Evolutionary conservation across 2,797 vertebrate species (phyloP), one percentile per base, ranked within the genome.

Genomic region (Spinus pinus): DNA sequence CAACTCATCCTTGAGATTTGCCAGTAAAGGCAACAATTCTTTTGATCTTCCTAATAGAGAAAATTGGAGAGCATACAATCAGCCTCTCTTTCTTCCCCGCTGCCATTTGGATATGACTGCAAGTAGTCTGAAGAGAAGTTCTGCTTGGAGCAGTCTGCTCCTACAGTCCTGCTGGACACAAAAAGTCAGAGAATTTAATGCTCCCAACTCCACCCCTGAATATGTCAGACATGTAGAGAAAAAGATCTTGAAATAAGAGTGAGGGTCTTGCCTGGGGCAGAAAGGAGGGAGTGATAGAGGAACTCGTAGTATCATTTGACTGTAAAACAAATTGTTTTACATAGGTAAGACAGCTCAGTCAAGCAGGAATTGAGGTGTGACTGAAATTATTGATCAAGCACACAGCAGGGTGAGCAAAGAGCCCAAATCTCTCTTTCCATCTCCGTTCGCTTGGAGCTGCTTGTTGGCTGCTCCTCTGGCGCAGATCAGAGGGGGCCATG

Each of bases 41-140:
- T 97, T 97, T 97, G 96, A 97, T 97, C 96, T 94, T 96, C 77
- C 83, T 96, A 93, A 96, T 10, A 86, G 88, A 96, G 94, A 97
- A 96, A 97, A 97, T 90, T 89, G 92, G 83, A 97, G 73, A 94
- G 64, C 90, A 58, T 79, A 92, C 94, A 96, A 96, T 96, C 96
- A 95, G 91, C 87, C 61, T 85, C 73, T 88, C 77, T 71, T 87
- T 56, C 6, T n/a, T 41, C 54, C 78, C 66, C 72, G 9, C 46
- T 84, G 64, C 81, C 65, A 66, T 91, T 97, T 89, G 86, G 61
- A 78, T 96, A 71, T 9, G 25, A 82, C 79, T 83, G 65, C 57
- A 54, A 94, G 51, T 37, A 77, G 83, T 82, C 49, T 71, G 94
- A 84, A 41, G 15, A 72, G 35, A 73, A 88, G 61, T 73, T 91